Evolutionary conservation across 2,888 invertebrate genomes (phyloP).

Genomic region (Idaea biselata): DNA sequence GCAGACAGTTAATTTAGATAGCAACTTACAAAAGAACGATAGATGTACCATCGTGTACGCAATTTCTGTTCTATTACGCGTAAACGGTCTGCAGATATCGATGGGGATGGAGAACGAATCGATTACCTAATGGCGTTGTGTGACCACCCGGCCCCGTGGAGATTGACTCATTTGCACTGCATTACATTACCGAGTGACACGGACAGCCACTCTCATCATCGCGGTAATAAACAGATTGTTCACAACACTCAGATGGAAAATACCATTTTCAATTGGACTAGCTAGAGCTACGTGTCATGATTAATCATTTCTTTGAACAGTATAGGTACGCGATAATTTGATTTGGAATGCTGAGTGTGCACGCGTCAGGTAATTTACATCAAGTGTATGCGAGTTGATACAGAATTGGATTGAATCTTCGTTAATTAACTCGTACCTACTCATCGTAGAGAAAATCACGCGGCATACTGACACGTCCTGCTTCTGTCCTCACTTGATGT

Average conservation of each 20-base stretch:
- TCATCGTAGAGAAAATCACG: constrained; percentile 23
- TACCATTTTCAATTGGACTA: constrained; percentile 36
- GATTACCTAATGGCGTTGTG: constrained; percentile 74
- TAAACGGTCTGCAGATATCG: constrained; percentile 36
- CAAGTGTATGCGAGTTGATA: background rate
- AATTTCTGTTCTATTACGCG: constrained; percentile 37
- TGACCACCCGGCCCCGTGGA: constrained; percentile 68
- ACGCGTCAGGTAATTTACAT: background rate
- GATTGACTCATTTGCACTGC: constrained; percentile 81
- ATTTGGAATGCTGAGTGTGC: constrained; percentile 15
- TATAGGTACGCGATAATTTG: background rate
- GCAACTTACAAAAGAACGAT: background rate
- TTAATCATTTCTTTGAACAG: background rate
- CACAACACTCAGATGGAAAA: constrained; percentile 41
- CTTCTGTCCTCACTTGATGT: too few species aligned
- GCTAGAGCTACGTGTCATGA: constrained; percentile 10
- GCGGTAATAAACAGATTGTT: constrained; percentile 64
- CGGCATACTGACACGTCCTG: constrained; percentile 15
- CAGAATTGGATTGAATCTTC: constrained; percentile 11
- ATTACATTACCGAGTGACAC: constrained; percentile 78
- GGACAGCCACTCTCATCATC: constrained; percentile 77
- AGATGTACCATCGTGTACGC: constrained; percentile 18
- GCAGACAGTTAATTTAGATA: too few species aligned
- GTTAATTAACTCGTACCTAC: constrained; percentile 21
- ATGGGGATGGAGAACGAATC: constrained; percentile 61